Conservation (phyloP, 2,888 invertebrate genomes). For the Sesamia inferens region DNA sequence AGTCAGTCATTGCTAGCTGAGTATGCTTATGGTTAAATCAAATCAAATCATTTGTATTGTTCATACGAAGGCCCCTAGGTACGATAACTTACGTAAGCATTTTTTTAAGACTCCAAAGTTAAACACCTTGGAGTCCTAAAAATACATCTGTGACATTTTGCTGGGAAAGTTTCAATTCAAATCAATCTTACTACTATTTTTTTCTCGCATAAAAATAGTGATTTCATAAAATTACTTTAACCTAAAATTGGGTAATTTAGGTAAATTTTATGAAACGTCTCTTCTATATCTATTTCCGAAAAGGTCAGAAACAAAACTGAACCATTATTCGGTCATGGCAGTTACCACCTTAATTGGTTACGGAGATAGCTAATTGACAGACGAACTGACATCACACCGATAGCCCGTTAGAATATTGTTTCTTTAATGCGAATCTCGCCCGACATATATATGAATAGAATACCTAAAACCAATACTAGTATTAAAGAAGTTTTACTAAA, state of each 20-base stretch:
- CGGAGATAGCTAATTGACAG: slow-evolving; percentile 61
- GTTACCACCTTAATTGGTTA: slow-evolving; percentile 34
- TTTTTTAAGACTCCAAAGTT: not conserved
- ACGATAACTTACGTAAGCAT: not conserved
- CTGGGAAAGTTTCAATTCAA: not conserved
- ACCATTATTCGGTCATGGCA: slow-evolving; percentile 8
- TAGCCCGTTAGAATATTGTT: slow-evolving; percentile 48
- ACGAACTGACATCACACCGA: slow-evolving; percentile 56
- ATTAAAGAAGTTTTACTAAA: too few relatives aligned
- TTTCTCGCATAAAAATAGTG: too few relatives aligned
- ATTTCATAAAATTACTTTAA: not conserved
- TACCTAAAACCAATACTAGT: too few relatives aligned
- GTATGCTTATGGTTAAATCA: not conserved
- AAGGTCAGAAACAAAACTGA: slow-evolving; percentile 27
- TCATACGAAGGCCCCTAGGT: not conserved
- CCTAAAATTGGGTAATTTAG: not conserved
- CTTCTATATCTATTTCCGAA: not conserved
- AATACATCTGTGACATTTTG: not conserved
- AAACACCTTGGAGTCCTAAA: not conserved
- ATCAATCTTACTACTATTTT: too few relatives aligned
- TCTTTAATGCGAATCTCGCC: slow-evolving; percentile 27
- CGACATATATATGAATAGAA: not conserved
- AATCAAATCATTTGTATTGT: not conserved
- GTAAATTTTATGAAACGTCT: too few relatives aligned
- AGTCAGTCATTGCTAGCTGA: not conserved